Evolutionary conservation across 2,797 vertebrate genomes (phyloP).

Genomic region (Clarias platycephalus): DNA sequence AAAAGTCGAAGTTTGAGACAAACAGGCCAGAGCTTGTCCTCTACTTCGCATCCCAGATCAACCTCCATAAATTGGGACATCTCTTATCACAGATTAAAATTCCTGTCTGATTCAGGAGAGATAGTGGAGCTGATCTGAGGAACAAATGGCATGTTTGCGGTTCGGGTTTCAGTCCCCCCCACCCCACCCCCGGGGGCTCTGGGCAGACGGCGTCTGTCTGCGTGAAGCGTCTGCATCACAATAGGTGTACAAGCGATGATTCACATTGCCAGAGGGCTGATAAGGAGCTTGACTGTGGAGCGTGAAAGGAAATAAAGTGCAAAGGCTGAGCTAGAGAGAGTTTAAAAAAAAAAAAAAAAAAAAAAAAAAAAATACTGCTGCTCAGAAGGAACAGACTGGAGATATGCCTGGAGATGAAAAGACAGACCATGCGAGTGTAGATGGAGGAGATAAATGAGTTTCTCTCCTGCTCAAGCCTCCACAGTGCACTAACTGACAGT

Average conservation of each 20-base stretch:
- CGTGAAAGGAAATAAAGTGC: conserved; percentile 10
- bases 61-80: conserved; percentile 51
- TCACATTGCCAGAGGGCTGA: conserved; percentile 39
- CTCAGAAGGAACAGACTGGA: conserved; percentile 30
- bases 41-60: conserved; percentile 27
- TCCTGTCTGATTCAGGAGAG: conserved; percentile 40
- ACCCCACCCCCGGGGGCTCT: conserved; percentile 43
- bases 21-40: conserved; percentile 43
- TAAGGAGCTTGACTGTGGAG: conserved; percentile 36
- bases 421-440: conserved; percentile 8
- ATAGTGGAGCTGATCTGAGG: conserved; percentile 53
- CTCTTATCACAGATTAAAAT: conserved; percentile 56
- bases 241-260: conserved; percentile 58
- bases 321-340: background rate
- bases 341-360: no score
- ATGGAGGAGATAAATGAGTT: conserved; percentile 30
- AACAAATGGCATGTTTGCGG: conserved; percentile 67
- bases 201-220: conserved; percentile 63
- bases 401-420: conserved; percentile 41
- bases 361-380: conserved; percentile 14
- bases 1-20: background rate
- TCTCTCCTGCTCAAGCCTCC: conserved; percentile 43
- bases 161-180: conserved; percentile 50
- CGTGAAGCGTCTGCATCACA: conserved; percentile 70
- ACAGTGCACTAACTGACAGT: conserved; percentile 64